Percentiles rank a stretch among this genome's conserved stretches.
These are phyloP conservation scores for Archips crataeganus DNA, from an alignment of 2,888 invertebrate genomes.

Conservation along the genomic window DNA sequence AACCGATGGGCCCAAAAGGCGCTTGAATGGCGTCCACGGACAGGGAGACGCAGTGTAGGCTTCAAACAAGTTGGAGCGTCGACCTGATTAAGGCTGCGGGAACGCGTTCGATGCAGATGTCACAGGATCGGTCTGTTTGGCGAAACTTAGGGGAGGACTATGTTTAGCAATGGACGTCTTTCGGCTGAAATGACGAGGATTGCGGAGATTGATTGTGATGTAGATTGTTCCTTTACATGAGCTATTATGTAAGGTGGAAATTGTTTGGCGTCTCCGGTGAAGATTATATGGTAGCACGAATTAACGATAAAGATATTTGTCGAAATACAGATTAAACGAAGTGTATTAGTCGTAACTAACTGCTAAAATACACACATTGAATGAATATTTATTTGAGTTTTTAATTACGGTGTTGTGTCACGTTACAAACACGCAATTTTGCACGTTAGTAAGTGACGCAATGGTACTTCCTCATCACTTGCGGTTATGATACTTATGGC, in stretches of 20 bases:
- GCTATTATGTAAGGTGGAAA: not conserved
- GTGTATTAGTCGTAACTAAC: constrained; percentile 1
- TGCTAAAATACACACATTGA: not conserved
- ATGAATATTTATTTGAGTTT: constrained; percentile 27
- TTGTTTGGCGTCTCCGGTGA: not conserved
- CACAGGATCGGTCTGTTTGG: too few species aligned
- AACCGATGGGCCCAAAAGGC: too few species aligned
- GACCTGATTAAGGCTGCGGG: too few species aligned
- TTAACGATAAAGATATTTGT: not conserved
- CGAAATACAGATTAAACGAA: not conserved
- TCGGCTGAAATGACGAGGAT: not conserved
- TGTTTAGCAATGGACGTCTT: too few species aligned
- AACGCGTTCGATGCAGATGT: too few species aligned
- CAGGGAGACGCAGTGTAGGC: too few species aligned
- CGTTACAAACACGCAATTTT: constrained; percentile 26
- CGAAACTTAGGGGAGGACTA: too few species aligned
- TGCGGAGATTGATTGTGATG: too few species aligned
- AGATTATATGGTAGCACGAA: not conserved
- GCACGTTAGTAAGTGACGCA: constrained; percentile 22
- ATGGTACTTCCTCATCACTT: constrained; percentile 26
- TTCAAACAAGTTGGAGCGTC: too few species aligned
- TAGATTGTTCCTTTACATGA: too few species aligned
- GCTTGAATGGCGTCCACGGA: too few species aligned
- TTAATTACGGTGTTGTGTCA: constrained; percentile 15
- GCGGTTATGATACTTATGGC: constrained; percentile 27